phyloP scores from a whole-genome alignment of 2,888 invertebrate species.

The Chrysomela aeneicollis region DNA sequence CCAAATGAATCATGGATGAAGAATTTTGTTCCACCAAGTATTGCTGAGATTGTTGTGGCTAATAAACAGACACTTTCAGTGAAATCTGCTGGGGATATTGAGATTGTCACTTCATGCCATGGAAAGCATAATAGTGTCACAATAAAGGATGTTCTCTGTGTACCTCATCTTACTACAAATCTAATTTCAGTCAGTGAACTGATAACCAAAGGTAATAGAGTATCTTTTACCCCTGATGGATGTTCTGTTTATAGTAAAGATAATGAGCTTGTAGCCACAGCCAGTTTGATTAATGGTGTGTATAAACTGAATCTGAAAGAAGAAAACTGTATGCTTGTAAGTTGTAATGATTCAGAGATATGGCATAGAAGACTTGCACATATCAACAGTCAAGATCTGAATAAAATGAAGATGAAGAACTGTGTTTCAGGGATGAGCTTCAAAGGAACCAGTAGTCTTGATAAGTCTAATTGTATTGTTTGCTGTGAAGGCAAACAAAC shows the following conservation, averaged over 20 bases:
- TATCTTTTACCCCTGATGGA: constrained; percentile 18
- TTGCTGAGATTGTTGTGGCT: constrained; percentile 31
- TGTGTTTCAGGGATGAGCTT: neutral
- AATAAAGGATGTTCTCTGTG: constrained; percentile 25
- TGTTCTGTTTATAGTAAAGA: neutral
- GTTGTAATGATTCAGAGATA: neutral
- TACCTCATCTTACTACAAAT: constrained; percentile 29
- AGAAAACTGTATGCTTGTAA: neutral
- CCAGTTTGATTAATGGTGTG: neutral
- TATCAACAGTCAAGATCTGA: neutral
- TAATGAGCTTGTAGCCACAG: neutral
- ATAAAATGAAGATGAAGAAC: neutral
- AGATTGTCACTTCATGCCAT: constrained; percentile 2
- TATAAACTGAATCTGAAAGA: neutral
- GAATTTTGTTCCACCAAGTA: constrained; percentile 10
- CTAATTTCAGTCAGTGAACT: constrained; percentile 29
- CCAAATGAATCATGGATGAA: constrained; percentile 28
- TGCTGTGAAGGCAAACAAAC: constrained; percentile 45
- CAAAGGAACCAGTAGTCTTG: neutral
- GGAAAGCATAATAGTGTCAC: constrained; percentile 1
- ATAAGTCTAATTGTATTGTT: constrained; percentile 20
- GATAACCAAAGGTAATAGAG: constrained; percentile 24
- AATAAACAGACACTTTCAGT: constrained; percentile 28
- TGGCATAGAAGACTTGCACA: neutral
- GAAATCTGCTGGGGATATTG: constrained; percentile 22